Conservation (phyloP, 2,888 invertebrate genomes). For the Spicauda simplicius region DNA sequence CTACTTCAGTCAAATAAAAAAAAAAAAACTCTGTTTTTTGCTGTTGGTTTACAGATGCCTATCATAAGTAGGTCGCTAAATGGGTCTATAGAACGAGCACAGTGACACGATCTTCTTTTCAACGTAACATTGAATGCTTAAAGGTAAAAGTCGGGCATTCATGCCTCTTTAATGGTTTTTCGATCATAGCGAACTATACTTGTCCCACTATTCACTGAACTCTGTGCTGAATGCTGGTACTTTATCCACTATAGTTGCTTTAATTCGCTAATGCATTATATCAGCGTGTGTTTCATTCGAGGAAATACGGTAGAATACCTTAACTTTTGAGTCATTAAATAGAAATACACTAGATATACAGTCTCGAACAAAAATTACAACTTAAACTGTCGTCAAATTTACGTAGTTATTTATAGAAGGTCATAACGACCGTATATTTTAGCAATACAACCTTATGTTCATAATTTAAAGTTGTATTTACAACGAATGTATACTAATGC, state of each 20-base stretch:
- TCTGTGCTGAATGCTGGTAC: conserved; percentile 52
- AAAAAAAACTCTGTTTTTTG: no score
- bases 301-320: conserved; percentile 1
- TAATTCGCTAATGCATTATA: neutral
- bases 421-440: no score
- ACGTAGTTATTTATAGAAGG: no score
- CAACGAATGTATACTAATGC: conserved; percentile 39
- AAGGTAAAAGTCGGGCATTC: conserved; percentile 21
- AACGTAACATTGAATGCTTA: conserved; percentile 26
- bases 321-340: conserved; percentile 8
- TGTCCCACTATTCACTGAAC: conserved; percentile 51
- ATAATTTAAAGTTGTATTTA: no score
- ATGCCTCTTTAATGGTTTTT: conserved; percentile 48
- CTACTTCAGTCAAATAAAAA: no score
- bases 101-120: conserved; percentile 32
- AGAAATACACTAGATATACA: no score
- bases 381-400: no score
- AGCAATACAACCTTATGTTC: no score
- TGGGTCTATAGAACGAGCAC: conserved; percentile 7
- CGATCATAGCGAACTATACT: conserved; percentile 48
- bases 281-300: neutral
- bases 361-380: no score
- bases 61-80: neutral
- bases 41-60: no score
- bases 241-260: conserved; percentile 45